Evolutionary conservation across 2,797 vertebrate species (phyloP).

Genomic region (Rhinella marina): DNA sequence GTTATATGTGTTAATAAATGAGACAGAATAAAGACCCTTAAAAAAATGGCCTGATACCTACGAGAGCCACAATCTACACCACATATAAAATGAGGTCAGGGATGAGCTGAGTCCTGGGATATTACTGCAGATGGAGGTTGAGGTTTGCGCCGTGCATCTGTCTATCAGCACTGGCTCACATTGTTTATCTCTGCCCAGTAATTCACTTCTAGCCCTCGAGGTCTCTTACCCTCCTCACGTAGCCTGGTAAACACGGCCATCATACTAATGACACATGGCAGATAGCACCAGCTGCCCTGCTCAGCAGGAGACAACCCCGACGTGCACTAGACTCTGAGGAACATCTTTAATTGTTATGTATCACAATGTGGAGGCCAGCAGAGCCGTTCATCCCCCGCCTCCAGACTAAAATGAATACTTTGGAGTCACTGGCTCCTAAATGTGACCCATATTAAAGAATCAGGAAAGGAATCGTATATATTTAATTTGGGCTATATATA

Average conservation of each 20-base stretch:
- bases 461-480: not conserved
- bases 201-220: slow-evolving; percentile 28
- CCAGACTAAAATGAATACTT: not conserved
- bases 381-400: not conserved
- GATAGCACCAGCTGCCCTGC: not conserved
- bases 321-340: not conserved
- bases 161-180: not conserved
- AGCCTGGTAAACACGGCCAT: slow-evolving; percentile 16
- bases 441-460: not conserved
- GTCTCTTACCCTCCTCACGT: not conserved
- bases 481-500: too few species aligned
- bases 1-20: too few species aligned
- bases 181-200: slow-evolving; percentile 2
- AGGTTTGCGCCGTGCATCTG: not conserved
- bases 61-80: not conserved
- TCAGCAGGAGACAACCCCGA: slow-evolving; percentile 3
- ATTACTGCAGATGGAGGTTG: slow-evolving; percentile 21
- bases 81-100: slow-evolving; percentile 31
- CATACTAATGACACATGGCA: slow-evolving; percentile 42
- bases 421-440: not conserved
- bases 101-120: not conserved
- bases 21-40: not conserved
- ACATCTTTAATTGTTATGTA: not conserved
- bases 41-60: not conserved
- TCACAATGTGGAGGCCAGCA: not conserved